A percentile compares a stretch with the other conserved stretches of the same genome.
Conservation (phyloP, 2,888 invertebrate genomes). For the Spodoptera littoralis region DNA sequence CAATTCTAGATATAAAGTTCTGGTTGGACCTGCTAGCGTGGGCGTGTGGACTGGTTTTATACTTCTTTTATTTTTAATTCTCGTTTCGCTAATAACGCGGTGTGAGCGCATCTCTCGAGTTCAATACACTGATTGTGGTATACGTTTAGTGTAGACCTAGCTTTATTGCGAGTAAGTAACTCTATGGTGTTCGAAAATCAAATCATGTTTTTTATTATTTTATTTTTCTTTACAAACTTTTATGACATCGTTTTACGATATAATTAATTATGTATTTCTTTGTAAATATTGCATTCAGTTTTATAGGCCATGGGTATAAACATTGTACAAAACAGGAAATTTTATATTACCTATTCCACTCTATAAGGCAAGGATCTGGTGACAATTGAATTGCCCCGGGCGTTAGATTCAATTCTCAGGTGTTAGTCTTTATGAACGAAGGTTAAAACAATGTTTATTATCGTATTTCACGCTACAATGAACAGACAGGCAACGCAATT, state of each 20-base stretch:
- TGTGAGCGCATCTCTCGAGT: constrained; percentile 67
- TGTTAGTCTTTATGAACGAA: constrained; percentile 39
- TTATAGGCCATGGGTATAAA: constrained; percentile 3
- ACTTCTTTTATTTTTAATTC: constrained; percentile 64
- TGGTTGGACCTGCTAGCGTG: constrained; percentile 64
- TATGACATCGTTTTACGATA: constrained; percentile 1
- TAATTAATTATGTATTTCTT: not conserved
- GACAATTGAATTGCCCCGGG: constrained; percentile 37
- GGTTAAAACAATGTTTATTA: constrained; percentile 49
- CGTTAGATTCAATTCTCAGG: constrained; percentile 36
- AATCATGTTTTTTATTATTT: not conserved
- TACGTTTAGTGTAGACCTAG: constrained; percentile 38
- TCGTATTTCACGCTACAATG: constrained; percentile 45
- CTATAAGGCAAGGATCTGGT: constrained; percentile 28
- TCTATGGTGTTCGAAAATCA: constrained; percentile 32
- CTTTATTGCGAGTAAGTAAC: constrained; percentile 15
- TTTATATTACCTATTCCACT: constrained; percentile 25
- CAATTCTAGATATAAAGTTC: constrained; percentile 68
- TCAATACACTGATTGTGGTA: constrained; percentile 65
- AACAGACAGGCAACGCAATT: constrained; percentile 42
- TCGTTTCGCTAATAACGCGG: constrained; percentile 74
- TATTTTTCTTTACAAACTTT: not conserved
- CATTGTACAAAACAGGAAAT: constrained; percentile 5
- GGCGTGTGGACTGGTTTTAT: constrained; percentile 67
- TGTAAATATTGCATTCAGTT: not conserved